phyloP scores from a whole-genome alignment of 2,113 vertebrate species.

The Ovibos moschatus region DNA sequence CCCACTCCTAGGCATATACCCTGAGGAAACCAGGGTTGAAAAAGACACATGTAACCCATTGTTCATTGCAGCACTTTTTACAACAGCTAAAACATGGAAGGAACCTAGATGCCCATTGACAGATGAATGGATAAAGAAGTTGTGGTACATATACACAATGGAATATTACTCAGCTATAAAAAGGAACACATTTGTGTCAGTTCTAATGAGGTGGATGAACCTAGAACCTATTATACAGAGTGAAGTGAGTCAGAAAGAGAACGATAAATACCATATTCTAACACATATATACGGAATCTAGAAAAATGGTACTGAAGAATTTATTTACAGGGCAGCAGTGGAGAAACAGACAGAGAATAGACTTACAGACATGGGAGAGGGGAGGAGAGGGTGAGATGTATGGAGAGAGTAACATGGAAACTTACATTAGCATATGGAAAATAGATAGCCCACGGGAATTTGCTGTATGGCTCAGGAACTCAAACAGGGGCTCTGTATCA shows the following conservation, averaged over 20 bases:
- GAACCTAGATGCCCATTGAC: background rate
- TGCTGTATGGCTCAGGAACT: background rate
- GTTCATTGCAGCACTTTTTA: background rate
- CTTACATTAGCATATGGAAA: background rate
- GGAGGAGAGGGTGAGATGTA: background rate
- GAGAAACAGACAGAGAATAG: background rate
- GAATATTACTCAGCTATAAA: background rate
- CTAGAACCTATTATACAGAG: background rate
- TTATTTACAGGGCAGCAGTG: background rate
- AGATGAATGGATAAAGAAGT: background rate
- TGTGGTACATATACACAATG: background rate
- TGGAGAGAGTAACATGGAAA: background rate
- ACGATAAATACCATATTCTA: background rate
- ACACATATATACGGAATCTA: background rate
- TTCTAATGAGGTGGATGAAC: background rate
- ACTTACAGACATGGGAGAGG: background rate
- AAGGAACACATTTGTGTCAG: background rate
- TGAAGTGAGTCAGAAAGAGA: background rate
- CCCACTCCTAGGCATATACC: background rate
- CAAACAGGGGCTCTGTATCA: background rate
- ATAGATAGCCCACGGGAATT: background rate
- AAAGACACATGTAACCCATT: background rate
- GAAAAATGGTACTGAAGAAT: background rate
- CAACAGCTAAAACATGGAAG: background rate
- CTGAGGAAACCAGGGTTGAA: background rate